phyloP scores from a whole-genome alignment of 2,888 invertebrate species.

The Drosophila monieri region DNA sequence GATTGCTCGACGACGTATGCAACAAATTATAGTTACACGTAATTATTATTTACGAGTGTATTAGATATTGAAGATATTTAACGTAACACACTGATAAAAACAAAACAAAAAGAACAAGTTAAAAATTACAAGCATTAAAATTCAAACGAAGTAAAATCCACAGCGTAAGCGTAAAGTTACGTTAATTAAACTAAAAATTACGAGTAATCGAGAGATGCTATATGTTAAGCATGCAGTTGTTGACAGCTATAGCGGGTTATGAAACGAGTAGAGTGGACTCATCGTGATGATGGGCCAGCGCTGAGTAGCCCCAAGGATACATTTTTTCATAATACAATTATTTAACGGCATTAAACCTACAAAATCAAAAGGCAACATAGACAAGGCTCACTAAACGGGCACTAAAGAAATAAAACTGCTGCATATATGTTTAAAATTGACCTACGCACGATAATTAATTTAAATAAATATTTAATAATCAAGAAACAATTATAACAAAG shows the following conservation, averaged over 20 bases:
- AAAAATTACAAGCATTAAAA: constrained; percentile 48
- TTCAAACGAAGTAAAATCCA: constrained; percentile 66
- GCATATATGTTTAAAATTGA: constrained; percentile 76
- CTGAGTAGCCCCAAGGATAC: constrained; percentile 50
- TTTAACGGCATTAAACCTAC: constrained; percentile 46
- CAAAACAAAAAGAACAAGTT: constrained; percentile 14
- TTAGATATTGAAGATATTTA: constrained; percentile 37
- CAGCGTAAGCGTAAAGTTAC: constrained; percentile 60
- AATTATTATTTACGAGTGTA: constrained; percentile 41
- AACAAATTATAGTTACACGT: constrained; percentile 55
- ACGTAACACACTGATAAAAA: constrained; percentile 18
- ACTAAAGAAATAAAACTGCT: constrained; percentile 63
- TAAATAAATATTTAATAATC: constrained; percentile 67
- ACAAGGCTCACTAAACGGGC: constrained; percentile 46
- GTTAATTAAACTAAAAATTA: constrained; percentile 55
- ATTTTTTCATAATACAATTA: constrained; percentile 73
- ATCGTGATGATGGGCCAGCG: constrained; percentile 23
- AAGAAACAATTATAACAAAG: constrained; percentile 29
- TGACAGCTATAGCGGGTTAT: constrained; percentile 40
- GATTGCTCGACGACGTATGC: constrained; percentile 15
- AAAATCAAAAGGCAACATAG: constrained; percentile 39
- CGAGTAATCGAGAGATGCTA: constrained; percentile 55
- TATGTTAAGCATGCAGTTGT: constrained; percentile 62
- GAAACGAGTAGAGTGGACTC: constrained; percentile 33
- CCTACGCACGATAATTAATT: constrained; percentile 61